These are phyloP conservation scores for Spermophilus dauricus DNA, from an alignment of 2,113 vertebrate genomes.

Conservation along the genomic window DNA sequence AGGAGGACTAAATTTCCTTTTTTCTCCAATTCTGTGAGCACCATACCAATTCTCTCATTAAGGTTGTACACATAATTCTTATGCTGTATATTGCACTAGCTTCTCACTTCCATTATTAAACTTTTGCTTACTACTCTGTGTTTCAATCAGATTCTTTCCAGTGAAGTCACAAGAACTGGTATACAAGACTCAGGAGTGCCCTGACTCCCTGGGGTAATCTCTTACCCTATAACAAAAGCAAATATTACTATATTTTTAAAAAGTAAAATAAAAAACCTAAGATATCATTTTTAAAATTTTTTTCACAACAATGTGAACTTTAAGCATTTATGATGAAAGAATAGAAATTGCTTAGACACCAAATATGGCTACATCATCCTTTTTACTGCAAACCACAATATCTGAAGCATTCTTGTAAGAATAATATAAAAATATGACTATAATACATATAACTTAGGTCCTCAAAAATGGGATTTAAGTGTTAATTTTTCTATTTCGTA, in stretches of 20 bases:
- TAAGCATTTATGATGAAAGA: neutral
- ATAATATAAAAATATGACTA: neutral
- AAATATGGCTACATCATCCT: neutral
- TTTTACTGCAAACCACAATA: neutral
- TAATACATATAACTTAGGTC: neutral
- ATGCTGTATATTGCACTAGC: too few relatives aligned
- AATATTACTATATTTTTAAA: neutral
- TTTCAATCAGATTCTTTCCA: too few relatives aligned
- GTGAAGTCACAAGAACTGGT: too few relatives aligned
- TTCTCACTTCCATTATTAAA: too few relatives aligned
- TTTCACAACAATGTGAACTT: neutral
- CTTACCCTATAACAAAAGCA: neutral
- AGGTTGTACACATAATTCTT: too few relatives aligned
- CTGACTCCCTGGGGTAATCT: too few relatives aligned
- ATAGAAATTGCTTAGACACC: neutral
- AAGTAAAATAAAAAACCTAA: neutral
- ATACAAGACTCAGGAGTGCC: too few relatives aligned
- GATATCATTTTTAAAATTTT: neutral
- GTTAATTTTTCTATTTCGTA: neutral
- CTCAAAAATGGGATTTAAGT: neutral
- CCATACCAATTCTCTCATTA: too few relatives aligned
- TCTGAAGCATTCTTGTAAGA: neutral
- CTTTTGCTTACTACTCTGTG: too few relatives aligned
- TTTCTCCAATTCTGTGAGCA: too few relatives aligned
- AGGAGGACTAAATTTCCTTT: too few relatives aligned